Conservation (phyloP, 2,888 invertebrate species). For the Oxystoma pomonae region DNA sequence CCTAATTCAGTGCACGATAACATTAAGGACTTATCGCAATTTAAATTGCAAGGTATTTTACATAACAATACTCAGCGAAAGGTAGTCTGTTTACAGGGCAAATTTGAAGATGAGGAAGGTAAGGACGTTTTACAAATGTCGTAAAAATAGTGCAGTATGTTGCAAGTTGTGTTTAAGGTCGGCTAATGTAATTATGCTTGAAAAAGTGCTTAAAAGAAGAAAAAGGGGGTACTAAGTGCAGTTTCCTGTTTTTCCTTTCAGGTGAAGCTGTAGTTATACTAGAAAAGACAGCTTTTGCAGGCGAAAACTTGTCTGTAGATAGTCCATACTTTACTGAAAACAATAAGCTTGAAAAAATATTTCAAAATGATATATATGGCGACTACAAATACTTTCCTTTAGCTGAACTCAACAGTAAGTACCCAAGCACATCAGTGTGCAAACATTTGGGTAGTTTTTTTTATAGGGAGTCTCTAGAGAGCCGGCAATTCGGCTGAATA, state of each 20-base stretch:
- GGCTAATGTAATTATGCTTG: no score
- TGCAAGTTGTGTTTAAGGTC: no score
- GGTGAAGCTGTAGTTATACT: slow-evolving; percentile 69
- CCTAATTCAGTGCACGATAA: slow-evolving; percentile 34
- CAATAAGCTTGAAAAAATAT: slow-evolving; percentile 58
- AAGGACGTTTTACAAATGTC: slow-evolving; percentile 67
- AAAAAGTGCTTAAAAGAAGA: no score
- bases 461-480: no score
- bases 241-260: no score
- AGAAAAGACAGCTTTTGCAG: slow-evolving; percentile 78
- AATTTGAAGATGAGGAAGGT: slow-evolving; percentile 58
- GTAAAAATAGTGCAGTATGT: no score
- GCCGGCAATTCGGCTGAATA: no score
- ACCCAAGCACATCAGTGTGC: no score
- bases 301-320: slow-evolving; percentile 54
- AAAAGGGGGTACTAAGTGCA: no score
- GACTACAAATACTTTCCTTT: slow-evolving; percentile 67
- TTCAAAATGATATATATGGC: slow-evolving; percentile 82
- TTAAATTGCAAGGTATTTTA: slow-evolving; percentile 63
- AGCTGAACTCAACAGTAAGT: slow-evolving; percentile 56
- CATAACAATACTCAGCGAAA: slow-evolving; percentile 71
- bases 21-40: slow-evolving; percentile 57
- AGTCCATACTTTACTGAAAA: slow-evolving; percentile 58
- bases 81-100: slow-evolving; percentile 66
- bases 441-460: no score